Evolutionary conservation across 2,888 invertebrate genomes (phyloP), one percentile per base, ranked within the genome.

Genomic region (Linnaemya vulpina): DNA sequence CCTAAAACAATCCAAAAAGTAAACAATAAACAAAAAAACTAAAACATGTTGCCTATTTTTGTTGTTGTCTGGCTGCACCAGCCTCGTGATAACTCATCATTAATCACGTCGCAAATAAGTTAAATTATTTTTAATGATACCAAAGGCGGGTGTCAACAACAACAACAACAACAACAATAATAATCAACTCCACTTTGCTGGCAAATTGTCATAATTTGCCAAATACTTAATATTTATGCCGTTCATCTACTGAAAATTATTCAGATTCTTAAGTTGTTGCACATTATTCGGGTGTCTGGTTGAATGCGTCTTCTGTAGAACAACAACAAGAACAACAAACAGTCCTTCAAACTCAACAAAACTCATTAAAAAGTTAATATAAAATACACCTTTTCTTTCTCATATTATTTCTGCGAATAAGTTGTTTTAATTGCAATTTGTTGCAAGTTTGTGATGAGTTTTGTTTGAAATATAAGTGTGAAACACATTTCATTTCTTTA

Each of bases 361-460:
- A 83, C 71, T 83, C 82, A 77, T 77, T 77, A 83, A 83, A 77
- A 83, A 83, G 76, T 83, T 77, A 83, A 71, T 77, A 63, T n/a
- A 30, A 83, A 83, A 83, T 65, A 67, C 82, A 71, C 82, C 67
- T 80, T 80, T 55, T 60, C 0, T n/a, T 53, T 40, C 51, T 51
- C 7, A n/a, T 30, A 62, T 9, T 15, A 17, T 35, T 78, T 75
- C 63, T 30, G 51, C 17, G 38, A 58, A 71, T 20, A 81, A 71
- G 70, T 77, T 76, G 63, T 63, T 77, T 82, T 85, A 85, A 85
- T 85, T 85, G 82, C 78, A 75, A 78, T 81, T 81, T 81, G 73
- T 84, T 71, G 22, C 30, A 76, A 80, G 76, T 84, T 84, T 80
- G 77, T 81, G 73, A 77, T 84, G 73, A 81, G 68, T 84, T 84